Conservation (phyloP, 2,113 vertebrate genomes). For the Coreoperca whiteheadi region DNA sequence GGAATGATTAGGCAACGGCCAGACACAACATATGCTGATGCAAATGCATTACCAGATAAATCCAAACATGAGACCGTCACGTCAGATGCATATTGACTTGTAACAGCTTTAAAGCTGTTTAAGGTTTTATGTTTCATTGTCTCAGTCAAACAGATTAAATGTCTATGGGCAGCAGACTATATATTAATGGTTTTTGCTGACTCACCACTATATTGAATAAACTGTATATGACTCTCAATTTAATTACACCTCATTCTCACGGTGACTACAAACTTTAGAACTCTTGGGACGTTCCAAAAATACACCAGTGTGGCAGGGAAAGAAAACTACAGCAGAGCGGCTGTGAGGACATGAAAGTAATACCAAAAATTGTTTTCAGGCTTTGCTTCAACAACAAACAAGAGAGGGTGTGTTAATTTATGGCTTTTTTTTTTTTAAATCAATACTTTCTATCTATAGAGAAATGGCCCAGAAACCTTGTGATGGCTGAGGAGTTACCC, state of each 20-base stretch:
- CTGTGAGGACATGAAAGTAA: constrained; percentile 2
- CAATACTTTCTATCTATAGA: constrained; percentile 37
- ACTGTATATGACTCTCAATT: constrained; percentile 36
- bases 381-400: constrained; percentile 19
- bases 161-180: not conserved
- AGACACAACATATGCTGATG: not conserved
- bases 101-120: constrained; percentile 4
- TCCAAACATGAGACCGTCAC: not conserved
- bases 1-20: not conserved
- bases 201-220: constrained; percentile 27
- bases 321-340: not conserved
- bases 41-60: not conserved
- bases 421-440: constrained; percentile 7
- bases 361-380: constrained; percentile 16
- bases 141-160: not conserved
- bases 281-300: constrained; percentile 36
- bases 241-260: constrained; percentile 29
- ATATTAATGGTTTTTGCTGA: constrained; percentile 1
- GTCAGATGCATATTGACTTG: not conserved
- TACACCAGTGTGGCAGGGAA: constrained; percentile 3
- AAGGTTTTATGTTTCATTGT: not conserved
- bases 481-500: constrained; percentile 12
- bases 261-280: constrained; percentile 14
- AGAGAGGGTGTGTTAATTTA: constrained; percentile 25
- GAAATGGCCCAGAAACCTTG: not conserved